phyloP scores from a whole-genome alignment of 2,113 vertebrate species.

The Chascanopsetta lugubris region DNA sequence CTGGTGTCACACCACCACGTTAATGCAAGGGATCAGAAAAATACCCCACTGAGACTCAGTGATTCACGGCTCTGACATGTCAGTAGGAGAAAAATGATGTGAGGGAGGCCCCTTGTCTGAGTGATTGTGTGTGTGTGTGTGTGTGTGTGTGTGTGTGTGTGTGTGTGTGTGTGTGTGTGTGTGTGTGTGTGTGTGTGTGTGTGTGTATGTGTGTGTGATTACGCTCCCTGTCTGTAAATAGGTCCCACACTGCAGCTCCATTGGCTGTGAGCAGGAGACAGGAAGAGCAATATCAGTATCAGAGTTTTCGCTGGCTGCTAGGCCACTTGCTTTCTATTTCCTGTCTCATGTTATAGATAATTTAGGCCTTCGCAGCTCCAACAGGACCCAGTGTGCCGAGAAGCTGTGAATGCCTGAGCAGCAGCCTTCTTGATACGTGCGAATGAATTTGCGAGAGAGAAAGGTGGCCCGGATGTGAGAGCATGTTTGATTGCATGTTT shows the following conservation, averaged over 20 bases:
- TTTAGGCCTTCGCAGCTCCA: slow-evolving; percentile 66
- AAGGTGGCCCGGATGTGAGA: slow-evolving; percentile 16
- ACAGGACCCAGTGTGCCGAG: slow-evolving; percentile 31
- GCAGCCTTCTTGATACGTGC: slow-evolving; percentile 37
- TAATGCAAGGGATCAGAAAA: slow-evolving; percentile 49
- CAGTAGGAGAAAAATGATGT: slow-evolving; percentile 56
- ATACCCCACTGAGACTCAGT: slow-evolving; percentile 37
- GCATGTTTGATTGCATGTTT: slow-evolving; percentile 48
- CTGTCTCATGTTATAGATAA: slow-evolving; percentile 72
- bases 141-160: slow-evolving; percentile 10
- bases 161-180: slow-evolving; percentile 5
- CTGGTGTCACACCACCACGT: slow-evolving; percentile 46
- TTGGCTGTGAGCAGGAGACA: slow-evolving; percentile 50
- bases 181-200: slow-evolving; percentile 17
- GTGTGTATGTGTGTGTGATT: slow-evolving; percentile 18
- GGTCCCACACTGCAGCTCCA: slow-evolving; percentile 64
- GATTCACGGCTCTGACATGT: slow-evolving; percentile 55
- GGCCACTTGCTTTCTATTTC: slow-evolving; percentile 54
- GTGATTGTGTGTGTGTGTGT: slow-evolving; percentile 18
- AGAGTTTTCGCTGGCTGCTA: slow-evolving; percentile 46
- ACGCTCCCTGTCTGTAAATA: slow-evolving; percentile 64
- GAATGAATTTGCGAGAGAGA: slow-evolving; percentile 41
- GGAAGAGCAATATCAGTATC: slow-evolving; percentile 56
- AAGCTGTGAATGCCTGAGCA: slow-evolving; percentile 35
- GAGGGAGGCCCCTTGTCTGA: slow-evolving; percentile 34